Conservation (phyloP, 2,113 vertebrate genomes). For the cattle (Bos taurus) region ARS-UCD2.0 NC_037332.1:19907501-19908000, state of each 20-base stretch:
- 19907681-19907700: neutral
- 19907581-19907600: neutral
- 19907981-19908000: conserved; percentile 58
- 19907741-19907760: neutral
- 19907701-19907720: neutral
- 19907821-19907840: neutral
- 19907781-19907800: conserved; percentile 9
- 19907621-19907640: neutral
- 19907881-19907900: neutral
- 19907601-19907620: neutral
- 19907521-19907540: neutral
- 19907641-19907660: neutral
- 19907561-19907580: neutral
- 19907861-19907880: neutral
- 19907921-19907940: neutral
- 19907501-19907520: neutral
- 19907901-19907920: conserved; percentile 2
- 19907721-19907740: neutral
- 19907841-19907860: neutral
- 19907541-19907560: neutral
- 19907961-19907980: conserved; percentile 44
- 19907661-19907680: neutral
- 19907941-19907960: conserved; percentile 27
- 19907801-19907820: neutral
- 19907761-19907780: neutral